Percentiles rank a stretch among this genome's conserved stretches.
Conservation (phyloP, 2,888 invertebrate genomes). For the Cantharis flavilabris region DNA sequence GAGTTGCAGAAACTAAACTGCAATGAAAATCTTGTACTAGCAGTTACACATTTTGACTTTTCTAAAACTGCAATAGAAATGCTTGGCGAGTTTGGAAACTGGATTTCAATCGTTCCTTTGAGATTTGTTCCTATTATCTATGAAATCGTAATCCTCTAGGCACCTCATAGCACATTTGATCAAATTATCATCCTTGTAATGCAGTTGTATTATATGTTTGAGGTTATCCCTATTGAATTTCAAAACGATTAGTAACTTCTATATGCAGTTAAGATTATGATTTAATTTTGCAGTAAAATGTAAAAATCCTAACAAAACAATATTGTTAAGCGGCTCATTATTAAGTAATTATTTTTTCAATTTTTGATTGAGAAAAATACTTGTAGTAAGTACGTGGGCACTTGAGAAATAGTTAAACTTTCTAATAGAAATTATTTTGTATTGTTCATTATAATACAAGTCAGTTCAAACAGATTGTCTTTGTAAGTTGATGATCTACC, state of each 20-base stretch:
- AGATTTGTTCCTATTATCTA: not conserved
- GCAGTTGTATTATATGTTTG: not conserved
- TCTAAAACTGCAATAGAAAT: not conserved
- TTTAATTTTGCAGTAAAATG: too few relatives aligned
- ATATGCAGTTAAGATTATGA: not conserved
- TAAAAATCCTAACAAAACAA: too few relatives aligned
- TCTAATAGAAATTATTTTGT: too few relatives aligned
- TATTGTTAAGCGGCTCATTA: too few relatives aligned
- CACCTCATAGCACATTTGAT: not conserved
- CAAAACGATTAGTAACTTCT: not conserved
- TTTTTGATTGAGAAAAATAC: too few relatives aligned
- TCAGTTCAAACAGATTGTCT: too few relatives aligned
- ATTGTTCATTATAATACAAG: too few relatives aligned
- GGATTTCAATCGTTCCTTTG: not conserved
- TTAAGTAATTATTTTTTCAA: too few relatives aligned
- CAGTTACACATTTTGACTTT: not conserved
- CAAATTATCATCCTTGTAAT: not conserved
- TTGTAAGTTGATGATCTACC: too few relatives aligned
- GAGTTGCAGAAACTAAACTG: not conserved
- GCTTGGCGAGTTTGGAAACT: not conserved
- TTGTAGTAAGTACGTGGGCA: too few relatives aligned
- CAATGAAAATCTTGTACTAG: not conserved
- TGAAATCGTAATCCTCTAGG: not conserved
- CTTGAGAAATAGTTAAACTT: too few relatives aligned
- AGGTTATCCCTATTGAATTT: not conserved